Evolutionary conservation across 2,113 vertebrate species (phyloP).

Genomic region (Ptychochromis oligacanthus): DNA sequence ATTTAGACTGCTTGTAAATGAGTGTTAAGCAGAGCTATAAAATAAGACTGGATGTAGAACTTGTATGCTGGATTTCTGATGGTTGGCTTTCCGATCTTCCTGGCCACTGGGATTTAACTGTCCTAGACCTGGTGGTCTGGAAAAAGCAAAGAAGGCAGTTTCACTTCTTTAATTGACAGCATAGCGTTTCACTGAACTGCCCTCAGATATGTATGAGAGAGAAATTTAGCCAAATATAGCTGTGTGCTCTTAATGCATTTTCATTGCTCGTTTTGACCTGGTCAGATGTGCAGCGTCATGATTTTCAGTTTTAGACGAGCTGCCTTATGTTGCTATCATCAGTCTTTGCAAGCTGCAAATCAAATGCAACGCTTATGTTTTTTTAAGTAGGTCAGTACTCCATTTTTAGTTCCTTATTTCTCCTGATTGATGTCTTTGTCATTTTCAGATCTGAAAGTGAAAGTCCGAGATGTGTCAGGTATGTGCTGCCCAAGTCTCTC

Average conservation of each 20-base stretch:
- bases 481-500: constrained; percentile 45
- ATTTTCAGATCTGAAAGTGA: constrained; percentile 83
- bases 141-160: constrained; percentile 49
- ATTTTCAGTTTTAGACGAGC: background rate
- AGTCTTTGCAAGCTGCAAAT: background rate
- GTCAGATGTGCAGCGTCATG: constrained; percentile 25
- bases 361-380: background rate
- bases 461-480: constrained; percentile 82
- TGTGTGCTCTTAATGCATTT: background rate
- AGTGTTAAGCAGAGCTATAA: background rate
- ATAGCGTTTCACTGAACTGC: constrained; percentile 28
- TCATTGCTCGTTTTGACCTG: constrained; percentile 17
- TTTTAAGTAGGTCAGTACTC: background rate
- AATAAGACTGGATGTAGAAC: constrained; percentile 28
- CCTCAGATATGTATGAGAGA: constrained; percentile 18
- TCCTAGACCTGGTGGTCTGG: constrained; percentile 39
- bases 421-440: constrained; percentile 35
- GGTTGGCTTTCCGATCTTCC: background rate
- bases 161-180: constrained; percentile 40
- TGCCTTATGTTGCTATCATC: background rate
- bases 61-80: background rate
- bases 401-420: background rate
- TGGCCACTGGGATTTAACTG: constrained; percentile 22
- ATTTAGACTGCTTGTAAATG: constrained; percentile 41
- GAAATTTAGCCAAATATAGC: constrained; percentile 39